phyloP scores from a whole-genome alignment of 2,797 vertebrate genomes.

The Hybognathus amarus region DNA sequence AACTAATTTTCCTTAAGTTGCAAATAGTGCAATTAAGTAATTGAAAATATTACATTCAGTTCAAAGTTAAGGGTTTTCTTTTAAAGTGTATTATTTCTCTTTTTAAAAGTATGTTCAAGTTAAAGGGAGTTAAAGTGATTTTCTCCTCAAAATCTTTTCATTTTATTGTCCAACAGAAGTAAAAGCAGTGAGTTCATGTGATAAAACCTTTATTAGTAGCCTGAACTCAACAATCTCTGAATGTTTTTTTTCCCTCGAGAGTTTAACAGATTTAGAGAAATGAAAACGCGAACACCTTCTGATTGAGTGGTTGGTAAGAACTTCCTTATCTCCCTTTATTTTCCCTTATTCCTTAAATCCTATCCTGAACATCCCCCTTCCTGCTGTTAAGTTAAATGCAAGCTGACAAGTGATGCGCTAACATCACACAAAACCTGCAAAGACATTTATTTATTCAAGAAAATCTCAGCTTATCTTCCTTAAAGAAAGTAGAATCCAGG shows the following conservation, averaged over 20 bases:
- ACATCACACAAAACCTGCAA: slow-evolving; percentile 17
- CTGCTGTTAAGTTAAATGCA: slow-evolving; percentile 27
- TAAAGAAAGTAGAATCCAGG: slow-evolving; percentile 35
- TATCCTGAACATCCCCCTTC: slow-evolving; percentile 32
- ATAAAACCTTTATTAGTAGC: background rate
- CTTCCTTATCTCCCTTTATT: slow-evolving; percentile 3
- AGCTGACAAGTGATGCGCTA: slow-evolving; percentile 21
- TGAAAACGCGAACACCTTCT: background rate
- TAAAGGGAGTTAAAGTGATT: background rate
- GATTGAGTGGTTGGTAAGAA: slow-evolving; percentile 12
- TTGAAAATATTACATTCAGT: background rate
- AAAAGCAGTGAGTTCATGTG: background rate
- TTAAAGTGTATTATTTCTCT: background rate
- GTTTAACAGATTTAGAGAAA: background rate
- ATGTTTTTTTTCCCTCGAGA: background rate
- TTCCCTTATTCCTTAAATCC: slow-evolving; percentile 17
- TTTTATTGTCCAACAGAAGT: background rate
- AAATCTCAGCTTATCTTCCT: slow-evolving; percentile 25
- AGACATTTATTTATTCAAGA: slow-evolving; percentile 38
- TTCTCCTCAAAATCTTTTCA: background rate
- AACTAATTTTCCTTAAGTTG: background rate
- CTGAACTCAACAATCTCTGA: too few relatives aligned
- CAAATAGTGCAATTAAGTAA: background rate
- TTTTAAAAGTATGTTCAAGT: background rate
- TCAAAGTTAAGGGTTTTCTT: background rate